A percentile compares a stretch with the other conserved stretches of the same genome.
These are phyloP conservation scores for Mus spicilegus DNA, from an alignment of 2,113 vertebrate genomes.

Conservation along the genomic window DNA sequence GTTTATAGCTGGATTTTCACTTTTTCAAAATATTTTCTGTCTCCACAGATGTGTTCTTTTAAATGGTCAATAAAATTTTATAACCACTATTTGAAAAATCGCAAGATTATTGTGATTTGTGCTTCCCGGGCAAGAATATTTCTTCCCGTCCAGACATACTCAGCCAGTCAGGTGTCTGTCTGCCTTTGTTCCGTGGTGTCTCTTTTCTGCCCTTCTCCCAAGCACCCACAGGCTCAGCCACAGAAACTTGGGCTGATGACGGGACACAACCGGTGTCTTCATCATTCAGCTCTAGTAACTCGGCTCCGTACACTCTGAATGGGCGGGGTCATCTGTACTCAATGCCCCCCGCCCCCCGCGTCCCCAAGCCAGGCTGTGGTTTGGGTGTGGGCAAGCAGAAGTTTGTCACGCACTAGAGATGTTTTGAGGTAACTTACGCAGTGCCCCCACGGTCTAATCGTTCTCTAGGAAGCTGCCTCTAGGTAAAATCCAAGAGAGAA, in stretches of 20 bases:
- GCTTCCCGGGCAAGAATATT: conserved; percentile 64
- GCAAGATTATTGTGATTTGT: conserved; percentile 74
- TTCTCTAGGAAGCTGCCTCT: neutral
- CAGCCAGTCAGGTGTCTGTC: neutral
- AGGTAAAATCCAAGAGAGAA: neutral
- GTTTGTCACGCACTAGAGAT: neutral
- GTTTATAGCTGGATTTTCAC: conserved; percentile 55
- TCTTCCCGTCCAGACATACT: conserved; percentile 50
- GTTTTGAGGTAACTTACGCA: neutral
- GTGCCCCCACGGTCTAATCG: neutral
- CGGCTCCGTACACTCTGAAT: neutral
- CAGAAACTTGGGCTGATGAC: conserved; percentile 3
- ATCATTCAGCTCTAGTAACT: neutral
- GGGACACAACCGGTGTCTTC: conserved; percentile 11
- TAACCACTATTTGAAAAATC: conserved; percentile 81
- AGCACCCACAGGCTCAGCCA: neutral
- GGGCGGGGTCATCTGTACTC: neutral
- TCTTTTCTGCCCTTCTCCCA: neutral
- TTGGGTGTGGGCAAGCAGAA: neutral
- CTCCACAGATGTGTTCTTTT: conserved; percentile 78
- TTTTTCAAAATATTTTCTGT: conserved; percentile 64
- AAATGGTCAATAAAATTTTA: conserved; percentile 84
- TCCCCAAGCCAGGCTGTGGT: neutral
- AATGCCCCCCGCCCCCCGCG: neutral
- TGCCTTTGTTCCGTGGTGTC: neutral